Evolutionary conservation across 2,888 invertebrate genomes (phyloP).

Genomic region (Trachelus tabidus): DNA sequence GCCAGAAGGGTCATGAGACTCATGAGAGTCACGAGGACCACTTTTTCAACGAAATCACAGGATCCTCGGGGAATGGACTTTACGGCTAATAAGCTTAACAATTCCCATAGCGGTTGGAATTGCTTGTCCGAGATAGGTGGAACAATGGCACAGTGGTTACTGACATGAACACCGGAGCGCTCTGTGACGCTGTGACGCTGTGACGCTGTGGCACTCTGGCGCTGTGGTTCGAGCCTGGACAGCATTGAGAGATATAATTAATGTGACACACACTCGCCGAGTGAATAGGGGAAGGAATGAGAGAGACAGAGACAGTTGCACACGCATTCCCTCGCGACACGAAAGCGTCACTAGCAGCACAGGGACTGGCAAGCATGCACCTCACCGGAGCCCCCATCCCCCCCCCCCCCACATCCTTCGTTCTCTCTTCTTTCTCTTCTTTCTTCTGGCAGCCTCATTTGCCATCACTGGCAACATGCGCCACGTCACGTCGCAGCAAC

Average conservation of each 20-base stretch:
- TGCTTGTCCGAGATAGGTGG: slow-evolving; percentile 17
- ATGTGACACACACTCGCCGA: slow-evolving; percentile 48
- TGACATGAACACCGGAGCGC: slow-evolving; percentile 46
- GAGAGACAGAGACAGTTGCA: slow-evolving; percentile 26
- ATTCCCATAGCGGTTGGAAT: slow-evolving; percentile 49
- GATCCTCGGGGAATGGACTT: slow-evolving; percentile 15
- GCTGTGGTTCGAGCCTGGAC: slow-evolving; percentile 15
- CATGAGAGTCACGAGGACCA: not conserved
- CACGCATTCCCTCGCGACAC: slow-evolving; percentile 31
- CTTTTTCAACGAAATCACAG: not conserved
- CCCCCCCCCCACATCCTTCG: not conserved
- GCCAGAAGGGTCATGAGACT: too few species aligned
- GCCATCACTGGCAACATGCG: too few species aligned
- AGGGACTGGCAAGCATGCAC: slow-evolving; percentile 14
- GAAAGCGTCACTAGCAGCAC: slow-evolving; percentile 28
- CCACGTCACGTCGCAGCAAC: too few species aligned
- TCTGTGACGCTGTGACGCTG: not conserved
- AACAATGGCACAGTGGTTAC: slow-evolving; percentile 53
- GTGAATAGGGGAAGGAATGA: slow-evolving; percentile 35
- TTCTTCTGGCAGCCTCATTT: too few species aligned
- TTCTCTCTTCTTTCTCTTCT: not conserved
- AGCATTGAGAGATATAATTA: slow-evolving; percentile 49
- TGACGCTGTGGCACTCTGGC: not conserved
- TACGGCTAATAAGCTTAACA: slow-evolving; percentile 54
- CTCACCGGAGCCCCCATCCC: not conserved